phyloP scores from a whole-genome alignment of 2,113 vertebrate species.

The Melanerpes aurifrons region DNA sequence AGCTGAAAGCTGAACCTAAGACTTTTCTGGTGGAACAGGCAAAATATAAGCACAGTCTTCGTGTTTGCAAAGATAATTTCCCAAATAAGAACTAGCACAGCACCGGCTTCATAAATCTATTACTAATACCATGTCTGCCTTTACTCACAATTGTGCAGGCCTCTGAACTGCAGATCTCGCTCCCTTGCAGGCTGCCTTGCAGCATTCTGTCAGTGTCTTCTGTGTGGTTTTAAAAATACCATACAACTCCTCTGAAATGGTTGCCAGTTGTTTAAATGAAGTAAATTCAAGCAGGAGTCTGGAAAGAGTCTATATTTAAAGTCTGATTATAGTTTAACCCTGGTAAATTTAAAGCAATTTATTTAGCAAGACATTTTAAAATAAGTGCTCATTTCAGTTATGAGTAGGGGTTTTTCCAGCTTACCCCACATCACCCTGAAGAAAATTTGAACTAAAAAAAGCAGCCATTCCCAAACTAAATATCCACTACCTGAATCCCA shows the following conservation, averaged over 20 bases:
- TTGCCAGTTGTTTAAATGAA: background rate
- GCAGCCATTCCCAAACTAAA: background rate
- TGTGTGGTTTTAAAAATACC: background rate
- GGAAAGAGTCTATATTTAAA: background rate
- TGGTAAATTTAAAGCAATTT: background rate
- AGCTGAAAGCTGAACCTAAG: background rate
- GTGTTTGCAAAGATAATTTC: background rate
- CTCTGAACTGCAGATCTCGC: background rate
- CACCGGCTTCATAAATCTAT: background rate
- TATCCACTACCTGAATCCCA: background rate
- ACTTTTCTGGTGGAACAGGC: background rate
- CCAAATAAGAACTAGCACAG: background rate
- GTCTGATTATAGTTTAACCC: background rate
- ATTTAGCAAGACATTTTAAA: slow-evolving; percentile 10
- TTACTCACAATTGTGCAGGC: background rate
- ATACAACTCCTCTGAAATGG: background rate
- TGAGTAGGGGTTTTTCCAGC: background rate
- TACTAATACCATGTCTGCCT: background rate
- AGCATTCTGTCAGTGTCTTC: background rate
- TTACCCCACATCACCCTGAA: background rate
- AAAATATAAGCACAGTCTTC: background rate
- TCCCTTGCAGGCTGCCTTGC: background rate
- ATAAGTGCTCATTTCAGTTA: background rate
- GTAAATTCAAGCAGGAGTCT: background rate
- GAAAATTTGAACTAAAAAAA: background rate